These are phyloP conservation scores for Gonatopus flavifemur DNA, from an alignment of 1,140 invertebrate genomes.

Conservation along the genomic window DNA sequence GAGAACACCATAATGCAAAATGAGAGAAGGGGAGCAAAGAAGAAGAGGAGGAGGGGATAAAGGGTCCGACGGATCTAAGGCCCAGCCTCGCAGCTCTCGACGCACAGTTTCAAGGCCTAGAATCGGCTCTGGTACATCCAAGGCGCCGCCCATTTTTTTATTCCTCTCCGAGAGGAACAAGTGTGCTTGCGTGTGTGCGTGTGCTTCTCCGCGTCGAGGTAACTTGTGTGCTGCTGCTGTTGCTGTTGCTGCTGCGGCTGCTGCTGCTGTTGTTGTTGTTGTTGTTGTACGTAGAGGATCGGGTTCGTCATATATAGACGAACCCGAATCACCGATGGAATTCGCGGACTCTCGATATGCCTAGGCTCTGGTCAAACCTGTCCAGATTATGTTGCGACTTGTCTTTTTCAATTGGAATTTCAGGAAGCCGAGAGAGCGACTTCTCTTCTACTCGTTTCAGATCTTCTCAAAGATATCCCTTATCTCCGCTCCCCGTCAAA, in stretches of 20 bases:
- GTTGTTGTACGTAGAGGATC: too few species aligned
- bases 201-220: too few species aligned
- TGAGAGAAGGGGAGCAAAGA: conserved; percentile 4
- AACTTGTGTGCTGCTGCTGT: conserved; percentile 1
- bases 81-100: conserved; percentile 38
- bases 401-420: conserved; percentile 23
- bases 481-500: too few species aligned
- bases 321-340: conserved; percentile 13
- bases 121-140: conserved; percentile 38
- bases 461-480: too few species aligned
- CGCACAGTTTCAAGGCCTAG: conserved; percentile 26
- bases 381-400: conserved; percentile 23
- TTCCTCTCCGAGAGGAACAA: conserved; percentile 27
- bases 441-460: too few species aligned
- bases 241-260: conserved; percentile 1
- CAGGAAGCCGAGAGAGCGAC: too few species aligned
- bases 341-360: conserved; percentile 20
- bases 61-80: conserved; percentile 35
- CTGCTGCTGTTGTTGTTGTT: too few species aligned
- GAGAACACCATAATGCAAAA: conserved; percentile 6
- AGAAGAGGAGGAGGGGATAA: conserved; percentile 13
- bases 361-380: conserved; percentile 5
- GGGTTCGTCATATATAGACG: too few species aligned
- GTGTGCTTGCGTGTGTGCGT: too few species aligned
- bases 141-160: conserved; percentile 55